A percentile compares a stretch with the other conserved stretches of the same genome.
Evolutionary conservation across 2,888 invertebrate species (phyloP).

Genomic region (Sminthurides aquaticus): DNA sequence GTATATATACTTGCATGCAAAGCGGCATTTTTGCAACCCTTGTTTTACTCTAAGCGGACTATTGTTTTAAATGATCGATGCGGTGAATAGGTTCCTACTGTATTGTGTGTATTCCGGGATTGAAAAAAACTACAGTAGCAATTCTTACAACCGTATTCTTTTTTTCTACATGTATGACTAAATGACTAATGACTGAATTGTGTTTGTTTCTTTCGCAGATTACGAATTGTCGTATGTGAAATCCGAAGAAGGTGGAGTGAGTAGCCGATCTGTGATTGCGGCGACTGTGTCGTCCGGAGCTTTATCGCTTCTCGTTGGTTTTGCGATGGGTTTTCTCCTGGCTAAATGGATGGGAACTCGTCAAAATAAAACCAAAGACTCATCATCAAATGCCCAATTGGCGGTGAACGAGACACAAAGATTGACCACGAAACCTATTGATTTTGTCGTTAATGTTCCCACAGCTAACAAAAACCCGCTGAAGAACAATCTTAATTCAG

Average conservation of each 20-base stretch:
- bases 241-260: conserved; percentile 27
- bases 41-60: no score
- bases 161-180: background rate
- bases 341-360: conserved; percentile 29
- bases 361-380: conserved; percentile 33
- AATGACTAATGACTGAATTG: background rate
- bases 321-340: conserved; percentile 37
- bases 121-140: no score
- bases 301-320: conserved; percentile 37
- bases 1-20: no score
- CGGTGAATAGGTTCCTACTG: no score
- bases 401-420: conserved; percentile 41
- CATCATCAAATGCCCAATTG: conserved; percentile 33
- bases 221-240: conserved; percentile 27
- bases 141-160: no score
- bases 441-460: conserved; percentile 40
- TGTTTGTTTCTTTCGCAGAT: conserved; percentile 27
- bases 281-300: conserved; percentile 38
- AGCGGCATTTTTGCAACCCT: background rate
- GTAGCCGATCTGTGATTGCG: conserved; percentile 33
- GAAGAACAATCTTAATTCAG: conserved; percentile 41
- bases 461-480: conserved; percentile 33
- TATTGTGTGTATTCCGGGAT: no score
- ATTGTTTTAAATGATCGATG: no score
- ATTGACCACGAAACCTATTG: conserved; percentile 38